Evolutionary conservation across 2,113 vertebrate species (phyloP).

Genomic region (Perognathus longimembris): DNA sequence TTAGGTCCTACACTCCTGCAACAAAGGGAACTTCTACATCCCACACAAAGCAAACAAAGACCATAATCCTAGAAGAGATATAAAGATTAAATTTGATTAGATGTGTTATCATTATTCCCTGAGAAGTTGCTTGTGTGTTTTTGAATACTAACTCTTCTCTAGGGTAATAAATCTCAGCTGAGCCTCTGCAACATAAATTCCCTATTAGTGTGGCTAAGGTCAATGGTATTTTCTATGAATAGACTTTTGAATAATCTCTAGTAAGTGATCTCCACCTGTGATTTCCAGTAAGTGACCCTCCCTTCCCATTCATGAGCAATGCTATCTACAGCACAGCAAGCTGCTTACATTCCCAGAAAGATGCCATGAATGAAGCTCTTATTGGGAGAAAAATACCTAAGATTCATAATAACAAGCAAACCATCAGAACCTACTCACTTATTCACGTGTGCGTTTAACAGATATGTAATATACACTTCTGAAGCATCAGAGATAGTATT

Average conservation of each 20-base stretch:
- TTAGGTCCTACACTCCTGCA: neutral
- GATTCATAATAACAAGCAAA: neutral
- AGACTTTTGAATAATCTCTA: slow-evolving; percentile 28
- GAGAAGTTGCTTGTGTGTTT: neutral
- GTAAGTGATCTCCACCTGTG: neutral
- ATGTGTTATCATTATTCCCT: neutral
- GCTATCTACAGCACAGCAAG: neutral
- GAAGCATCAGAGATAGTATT: neutral
- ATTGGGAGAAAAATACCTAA: neutral
- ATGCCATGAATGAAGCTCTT: neutral
- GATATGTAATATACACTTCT: neutral
- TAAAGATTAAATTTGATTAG: neutral
- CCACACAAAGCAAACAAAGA: neutral
- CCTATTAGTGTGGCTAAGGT: neutral
- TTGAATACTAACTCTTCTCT: neutral
- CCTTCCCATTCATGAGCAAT: neutral
- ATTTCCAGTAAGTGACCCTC: neutral
- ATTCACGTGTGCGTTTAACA: neutral
- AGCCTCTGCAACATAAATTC: neutral
- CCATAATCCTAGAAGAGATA: neutral
- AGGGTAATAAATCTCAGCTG: neutral
- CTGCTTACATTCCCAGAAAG: neutral
- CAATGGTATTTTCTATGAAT: neutral
- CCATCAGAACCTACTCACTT: neutral
- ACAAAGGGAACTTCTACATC: neutral